Evolutionary conservation across 1,140 invertebrate genomes (phyloP).

Genomic region (Paralvinella palmiformis): DNA sequence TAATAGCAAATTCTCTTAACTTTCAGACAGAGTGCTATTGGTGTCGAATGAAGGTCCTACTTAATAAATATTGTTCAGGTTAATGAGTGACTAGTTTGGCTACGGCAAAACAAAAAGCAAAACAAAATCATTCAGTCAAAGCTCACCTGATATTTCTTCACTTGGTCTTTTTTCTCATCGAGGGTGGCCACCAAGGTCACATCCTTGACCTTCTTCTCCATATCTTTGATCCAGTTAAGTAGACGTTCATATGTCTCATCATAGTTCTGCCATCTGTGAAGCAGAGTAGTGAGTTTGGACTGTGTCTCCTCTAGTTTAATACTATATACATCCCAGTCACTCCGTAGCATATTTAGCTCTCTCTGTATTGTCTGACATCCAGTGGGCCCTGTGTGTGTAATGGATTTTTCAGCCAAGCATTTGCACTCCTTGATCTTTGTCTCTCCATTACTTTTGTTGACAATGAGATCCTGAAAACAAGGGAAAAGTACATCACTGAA

Average conservation of each 20-base stretch:
- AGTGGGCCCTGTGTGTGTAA: slow-evolving; percentile 79
- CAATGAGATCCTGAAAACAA: slow-evolving; percentile 81
- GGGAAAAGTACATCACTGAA: no score
- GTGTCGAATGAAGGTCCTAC: no score
- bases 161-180: slow-evolving; percentile 84
- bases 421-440: slow-evolving; percentile 74
- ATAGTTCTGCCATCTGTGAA: slow-evolving; percentile 86
- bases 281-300: slow-evolving; percentile 71
- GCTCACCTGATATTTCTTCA: slow-evolving; percentile 80
- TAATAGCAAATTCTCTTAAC: no score
- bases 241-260: slow-evolving; percentile 78
- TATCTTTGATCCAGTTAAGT: slow-evolving; percentile 75
- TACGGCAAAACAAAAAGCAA: no score
- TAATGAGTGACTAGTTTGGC: no score
- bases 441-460: slow-evolving; percentile 85
- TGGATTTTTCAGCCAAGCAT: slow-evolving; percentile 75
- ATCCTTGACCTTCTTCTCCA: slow-evolving; percentile 80
- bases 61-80: no score
- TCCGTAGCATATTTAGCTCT: slow-evolving; percentile 58
- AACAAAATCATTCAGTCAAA: no score
- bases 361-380: slow-evolving; percentile 66
- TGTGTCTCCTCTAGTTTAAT: slow-evolving; percentile 80
- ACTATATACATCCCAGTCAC: slow-evolving; percentile 80
- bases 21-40: no score
- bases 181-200: slow-evolving; percentile 75